Evolutionary conservation across 2,888 invertebrate species (phyloP).

Genomic region (Stratiomys singularior): DNA sequence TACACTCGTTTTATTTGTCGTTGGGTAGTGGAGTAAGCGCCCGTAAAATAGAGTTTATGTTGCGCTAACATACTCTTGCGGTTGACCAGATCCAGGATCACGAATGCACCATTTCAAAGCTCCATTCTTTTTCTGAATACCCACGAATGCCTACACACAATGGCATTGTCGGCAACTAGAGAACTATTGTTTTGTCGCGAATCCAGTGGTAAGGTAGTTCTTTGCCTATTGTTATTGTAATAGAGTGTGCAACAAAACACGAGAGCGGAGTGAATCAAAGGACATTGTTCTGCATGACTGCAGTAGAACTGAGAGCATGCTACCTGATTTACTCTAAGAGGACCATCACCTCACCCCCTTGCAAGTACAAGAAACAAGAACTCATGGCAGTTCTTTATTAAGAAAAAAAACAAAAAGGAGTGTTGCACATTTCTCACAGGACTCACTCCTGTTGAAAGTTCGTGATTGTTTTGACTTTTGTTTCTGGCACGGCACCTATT

Average conservation of each 20-base stretch:
- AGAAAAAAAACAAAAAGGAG: no score
- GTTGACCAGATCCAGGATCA: not conserved
- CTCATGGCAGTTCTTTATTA: no score
- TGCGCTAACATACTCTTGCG: not conserved
- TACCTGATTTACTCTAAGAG: no score
- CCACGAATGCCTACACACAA: not conserved
- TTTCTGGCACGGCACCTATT: no score
- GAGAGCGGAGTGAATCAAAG: not conserved
- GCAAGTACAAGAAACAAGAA: no score
- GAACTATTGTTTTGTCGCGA: not conserved
- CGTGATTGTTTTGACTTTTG: no score
- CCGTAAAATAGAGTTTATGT: not conserved
- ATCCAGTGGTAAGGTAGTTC: no score
- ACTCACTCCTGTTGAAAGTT: no score
- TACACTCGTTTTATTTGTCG: not conserved
- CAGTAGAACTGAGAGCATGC: not conserved
- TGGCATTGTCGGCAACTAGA: not conserved
- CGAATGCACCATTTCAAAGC: not conserved
- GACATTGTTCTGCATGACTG: conserved; percentile 11
- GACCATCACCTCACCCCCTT: no score
- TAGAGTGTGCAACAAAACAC: not conserved
- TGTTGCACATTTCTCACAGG: no score
- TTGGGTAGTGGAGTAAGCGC: not conserved
- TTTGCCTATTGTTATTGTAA: not conserved
- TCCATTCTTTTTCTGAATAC: not conserved